These are phyloP conservation scores for Bufo bufo DNA, from an alignment of 2,113 vertebrate species.

Conservation along the genomic window DNA sequence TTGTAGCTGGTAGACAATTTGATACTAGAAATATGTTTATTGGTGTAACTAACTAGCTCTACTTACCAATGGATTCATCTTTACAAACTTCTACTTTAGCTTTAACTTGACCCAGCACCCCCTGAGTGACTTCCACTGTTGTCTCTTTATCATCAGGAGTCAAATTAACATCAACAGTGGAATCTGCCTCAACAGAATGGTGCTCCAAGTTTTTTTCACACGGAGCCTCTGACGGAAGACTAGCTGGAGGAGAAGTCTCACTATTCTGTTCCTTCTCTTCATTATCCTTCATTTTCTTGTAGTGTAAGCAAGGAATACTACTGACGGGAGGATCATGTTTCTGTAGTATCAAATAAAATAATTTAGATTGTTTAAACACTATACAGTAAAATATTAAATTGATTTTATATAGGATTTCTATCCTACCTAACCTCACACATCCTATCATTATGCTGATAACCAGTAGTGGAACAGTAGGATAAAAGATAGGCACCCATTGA, in stretches of 20 bases:
- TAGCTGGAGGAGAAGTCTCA: constrained; percentile 75
- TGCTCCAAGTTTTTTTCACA: constrained; percentile 69
- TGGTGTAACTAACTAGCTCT: background rate
- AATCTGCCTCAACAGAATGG: constrained; percentile 76
- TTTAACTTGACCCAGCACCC: constrained; percentile 93
- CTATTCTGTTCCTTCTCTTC: constrained; percentile 88
- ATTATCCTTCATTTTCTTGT: constrained; percentile 96
- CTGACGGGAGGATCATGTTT: constrained; percentile 98
- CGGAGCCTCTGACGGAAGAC: constrained; percentile 76
- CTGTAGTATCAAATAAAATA: constrained; percentile 69
- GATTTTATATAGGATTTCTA: background rate
- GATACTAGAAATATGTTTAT: background rate
- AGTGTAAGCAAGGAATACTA: constrained; percentile 98
- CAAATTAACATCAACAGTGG: constrained; percentile 70
- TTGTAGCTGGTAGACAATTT: background rate
- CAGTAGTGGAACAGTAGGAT: no score
- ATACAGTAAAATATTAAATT: background rate
- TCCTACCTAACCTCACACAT: no score
- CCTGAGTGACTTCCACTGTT: constrained; percentile 78
- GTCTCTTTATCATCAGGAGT: constrained; percentile 73
- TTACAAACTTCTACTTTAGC: constrained; percentile 99
- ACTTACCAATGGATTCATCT: constrained; percentile 95
- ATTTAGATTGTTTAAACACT: background rate
- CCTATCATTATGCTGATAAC: no score
- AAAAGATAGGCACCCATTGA: background rate